Evolutionary conservation across 2,888 invertebrate genomes (phyloP).

Genomic region (Metellina segmentata): DNA sequence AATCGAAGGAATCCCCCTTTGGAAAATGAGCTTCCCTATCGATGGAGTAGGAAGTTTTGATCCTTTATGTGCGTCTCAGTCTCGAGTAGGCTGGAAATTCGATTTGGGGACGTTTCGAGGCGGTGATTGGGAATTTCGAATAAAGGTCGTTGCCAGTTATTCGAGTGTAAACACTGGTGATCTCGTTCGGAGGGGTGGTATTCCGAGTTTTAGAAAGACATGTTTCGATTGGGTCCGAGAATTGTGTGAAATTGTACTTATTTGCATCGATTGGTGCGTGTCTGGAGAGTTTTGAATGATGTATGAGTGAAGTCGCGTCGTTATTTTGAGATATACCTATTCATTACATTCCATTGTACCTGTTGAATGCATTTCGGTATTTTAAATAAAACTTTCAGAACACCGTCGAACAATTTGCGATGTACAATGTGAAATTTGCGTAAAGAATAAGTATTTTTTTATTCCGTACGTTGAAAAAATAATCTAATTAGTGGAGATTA

Average conservation of each 20-base stretch:
- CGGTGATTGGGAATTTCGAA: neutral
- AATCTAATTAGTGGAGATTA: too few relatives aligned
- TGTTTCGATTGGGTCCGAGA: neutral
- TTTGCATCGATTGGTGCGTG: neutral
- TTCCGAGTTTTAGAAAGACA: neutral
- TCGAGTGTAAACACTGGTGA: slow-evolving; percentile 21
- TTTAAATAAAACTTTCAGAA: too few relatives aligned
- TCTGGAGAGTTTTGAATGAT: neutral
- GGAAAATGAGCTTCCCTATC: slow-evolving; percentile 3
- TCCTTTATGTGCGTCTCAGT: slow-evolving; percentile 26
- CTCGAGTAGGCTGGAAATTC: slow-evolving; percentile 25
- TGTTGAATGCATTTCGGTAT: too few relatives aligned
- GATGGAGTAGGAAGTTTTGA: slow-evolving; percentile 13
- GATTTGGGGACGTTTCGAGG: slow-evolving; percentile 20
- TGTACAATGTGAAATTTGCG: too few relatives aligned
- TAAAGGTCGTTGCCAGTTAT: slow-evolving; percentile 5
- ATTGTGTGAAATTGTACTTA: slow-evolving; percentile 13
- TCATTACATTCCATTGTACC: too few relatives aligned
- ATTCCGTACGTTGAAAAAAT: too few relatives aligned
- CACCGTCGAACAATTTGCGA: too few relatives aligned
- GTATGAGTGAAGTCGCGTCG: too few relatives aligned
- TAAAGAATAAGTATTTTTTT: too few relatives aligned
- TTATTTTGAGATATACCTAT: too few relatives aligned
- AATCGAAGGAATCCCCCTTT: slow-evolving; percentile 4
- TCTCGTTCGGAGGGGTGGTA: slow-evolving; percentile 10